phyloP scores from a whole-genome alignment of 2,888 invertebrate genomes.

The Iselma pallidipennis region DNA sequence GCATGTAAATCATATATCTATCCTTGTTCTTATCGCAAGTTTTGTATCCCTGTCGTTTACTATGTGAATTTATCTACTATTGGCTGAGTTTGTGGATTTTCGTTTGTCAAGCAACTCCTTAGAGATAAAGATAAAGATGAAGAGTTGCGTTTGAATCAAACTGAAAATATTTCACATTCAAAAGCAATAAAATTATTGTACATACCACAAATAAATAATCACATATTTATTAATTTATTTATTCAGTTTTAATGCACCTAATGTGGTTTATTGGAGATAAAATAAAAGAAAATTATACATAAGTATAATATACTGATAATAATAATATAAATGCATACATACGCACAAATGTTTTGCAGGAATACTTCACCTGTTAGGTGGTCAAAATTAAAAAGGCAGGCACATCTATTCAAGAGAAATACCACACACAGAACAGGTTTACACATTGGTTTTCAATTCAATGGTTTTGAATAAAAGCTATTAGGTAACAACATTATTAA shows the following conservation, averaged over 20 bases:
- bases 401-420: constrained; percentile 13
- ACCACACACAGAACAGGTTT: constrained; percentile 11
- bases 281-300: background rate
- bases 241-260: too few species aligned
- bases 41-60: too few species aligned
- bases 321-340: background rate
- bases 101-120: constrained; percentile 1
- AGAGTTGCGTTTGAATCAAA: constrained; percentile 7
- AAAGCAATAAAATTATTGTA: background rate
- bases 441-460: background rate
- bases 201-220: background rate
- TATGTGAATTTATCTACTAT: background rate
- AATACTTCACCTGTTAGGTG: background rate
- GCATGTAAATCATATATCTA: too few species aligned
- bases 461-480: too few species aligned
- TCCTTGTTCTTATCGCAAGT: too few species aligned
- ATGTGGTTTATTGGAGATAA: background rate
- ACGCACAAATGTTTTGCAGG: background rate
- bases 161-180: background rate
- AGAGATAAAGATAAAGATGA: too few species aligned
- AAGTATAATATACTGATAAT: background rate
- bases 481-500: constrained; percentile 6
- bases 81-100: background rate
- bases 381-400: constrained; percentile 4
- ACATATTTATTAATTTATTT: background rate